Percentiles rank a stretch among this genome's conserved stretches.
phyloP scores from a whole-genome alignment of 2,797 vertebrate species.

The Sciaenops ocellatus region DNA sequence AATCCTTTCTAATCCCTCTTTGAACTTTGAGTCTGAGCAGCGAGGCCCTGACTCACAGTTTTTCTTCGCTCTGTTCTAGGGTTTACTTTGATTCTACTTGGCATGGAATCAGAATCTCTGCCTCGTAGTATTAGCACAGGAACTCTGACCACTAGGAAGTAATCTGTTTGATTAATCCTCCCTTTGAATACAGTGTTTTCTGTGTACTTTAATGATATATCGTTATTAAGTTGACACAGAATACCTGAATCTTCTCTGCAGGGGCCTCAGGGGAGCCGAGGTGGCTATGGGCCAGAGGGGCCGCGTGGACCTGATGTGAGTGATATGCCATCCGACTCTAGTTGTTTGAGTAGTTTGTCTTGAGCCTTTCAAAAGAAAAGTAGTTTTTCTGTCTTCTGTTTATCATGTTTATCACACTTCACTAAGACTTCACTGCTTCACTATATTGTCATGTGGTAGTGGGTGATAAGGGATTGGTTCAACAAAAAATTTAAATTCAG shows the following conservation, averaged over 20 bases:
- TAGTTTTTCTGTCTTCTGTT: neutral
- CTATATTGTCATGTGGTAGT: neutral
- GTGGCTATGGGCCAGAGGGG: constrained; percentile 84
- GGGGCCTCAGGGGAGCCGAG: constrained; percentile 87
- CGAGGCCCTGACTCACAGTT: constrained; percentile 14
- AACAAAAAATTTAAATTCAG: neutral
- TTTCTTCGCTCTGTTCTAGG: neutral
- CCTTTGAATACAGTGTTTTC: constrained; percentile 7
- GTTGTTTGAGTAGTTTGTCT: neutral
- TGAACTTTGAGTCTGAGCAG: constrained; percentile 34
- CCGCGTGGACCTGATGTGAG: constrained; percentile 84
- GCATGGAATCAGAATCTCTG: constrained; percentile 22
- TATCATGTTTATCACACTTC: neutral
- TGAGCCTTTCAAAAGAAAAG: neutral
- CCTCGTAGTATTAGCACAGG: constrained; percentile 25
- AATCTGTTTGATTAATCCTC: constrained; percentile 35
- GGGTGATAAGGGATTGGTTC: neutral
- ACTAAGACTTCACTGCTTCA: neutral
- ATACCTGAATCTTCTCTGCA: constrained; percentile 65
- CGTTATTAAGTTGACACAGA: constrained; percentile 5
- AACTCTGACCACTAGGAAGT: constrained; percentile 5
- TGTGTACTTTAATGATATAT: constrained; percentile 11
- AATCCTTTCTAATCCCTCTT: constrained; percentile 50
- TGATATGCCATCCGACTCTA: neutral
- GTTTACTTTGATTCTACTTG: constrained; percentile 42